A percentile compares a stretch with the other conserved stretches of the same genome.
Conservation (phyloP, 2,113 vertebrate species). For the Tichodroma muraria region DNA sequence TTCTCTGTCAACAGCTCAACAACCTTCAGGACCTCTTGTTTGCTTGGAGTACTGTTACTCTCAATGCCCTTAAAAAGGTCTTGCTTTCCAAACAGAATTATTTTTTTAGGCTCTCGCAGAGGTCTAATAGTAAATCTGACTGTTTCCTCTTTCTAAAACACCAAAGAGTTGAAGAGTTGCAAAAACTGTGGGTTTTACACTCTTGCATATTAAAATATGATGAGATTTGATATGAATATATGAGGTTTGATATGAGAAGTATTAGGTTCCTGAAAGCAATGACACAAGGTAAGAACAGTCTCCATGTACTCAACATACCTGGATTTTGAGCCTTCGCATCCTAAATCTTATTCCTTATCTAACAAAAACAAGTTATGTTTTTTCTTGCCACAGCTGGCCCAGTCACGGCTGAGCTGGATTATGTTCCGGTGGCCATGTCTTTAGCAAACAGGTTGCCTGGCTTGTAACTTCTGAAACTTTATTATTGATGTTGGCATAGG, state of each 20-base stretch:
- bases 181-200: neutral
- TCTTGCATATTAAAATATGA: neutral
- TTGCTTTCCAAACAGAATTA: neutral
- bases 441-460: neutral
- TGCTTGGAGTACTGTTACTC: neutral
- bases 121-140: neutral
- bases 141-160: neutral
- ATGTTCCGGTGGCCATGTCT: neutral
- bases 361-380: neutral
- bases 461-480: neutral
- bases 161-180: neutral
- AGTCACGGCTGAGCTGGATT: neutral
- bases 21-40: neutral
- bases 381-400: neutral
- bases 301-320: neutral
- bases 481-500: neutral
- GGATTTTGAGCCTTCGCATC: neutral
- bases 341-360: neutral
- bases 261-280: neutral
- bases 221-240: too few relatives aligned
- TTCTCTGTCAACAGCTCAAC: neutral
- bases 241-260: neutral
- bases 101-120: neutral
- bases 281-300: neutral
- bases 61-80: neutral